Conservation (phyloP, 1,140 invertebrate genomes). For the Panagrolaimus sp. region DNA sequence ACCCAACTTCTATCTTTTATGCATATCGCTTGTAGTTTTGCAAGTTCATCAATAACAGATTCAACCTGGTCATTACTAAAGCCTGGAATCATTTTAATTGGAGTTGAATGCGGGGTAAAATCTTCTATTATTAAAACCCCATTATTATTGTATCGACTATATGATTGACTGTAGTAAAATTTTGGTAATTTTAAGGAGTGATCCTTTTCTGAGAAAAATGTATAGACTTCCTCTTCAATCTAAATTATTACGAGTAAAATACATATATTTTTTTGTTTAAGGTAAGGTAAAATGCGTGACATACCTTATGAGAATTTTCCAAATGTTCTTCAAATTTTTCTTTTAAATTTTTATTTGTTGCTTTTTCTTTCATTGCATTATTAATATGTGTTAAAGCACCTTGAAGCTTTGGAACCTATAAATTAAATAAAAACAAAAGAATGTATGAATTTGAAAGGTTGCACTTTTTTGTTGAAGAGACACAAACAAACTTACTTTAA, state of each 20-base stretch:
- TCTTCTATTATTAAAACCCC: constrained; percentile 46
- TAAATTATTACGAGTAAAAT: not conserved
- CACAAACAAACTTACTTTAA: constrained; percentile 12
- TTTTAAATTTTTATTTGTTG: not conserved
- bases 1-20: constrained; percentile 38
- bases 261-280: not conserved
- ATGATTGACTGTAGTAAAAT: constrained; percentile 40
- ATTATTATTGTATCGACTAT: constrained; percentile 30
- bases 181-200: constrained; percentile 28
- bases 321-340: not conserved
- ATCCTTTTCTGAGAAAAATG: not conserved
- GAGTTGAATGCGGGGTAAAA: constrained; percentile 24
- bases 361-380: not conserved
- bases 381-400: constrained; percentile 9
- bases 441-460: not conserved
- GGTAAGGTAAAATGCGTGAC: not conserved
- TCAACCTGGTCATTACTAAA: constrained; percentile 39
- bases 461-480: not conserved
- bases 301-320: constrained; percentile 5
- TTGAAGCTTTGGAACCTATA: not conserved
- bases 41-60: constrained; percentile 34
- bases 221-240: constrained; percentile 8
- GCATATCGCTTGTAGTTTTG: constrained; percentile 31
- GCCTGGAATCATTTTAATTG: constrained; percentile 36
- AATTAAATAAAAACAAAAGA: constrained; percentile 39